A percentile compares a stretch with the other conserved stretches of the same genome.
These are phyloP conservation scores for Ptychobarbus kaznakovi DNA, from an alignment of 2,797 vertebrate genomes.

Conservation along the genomic window DNA sequence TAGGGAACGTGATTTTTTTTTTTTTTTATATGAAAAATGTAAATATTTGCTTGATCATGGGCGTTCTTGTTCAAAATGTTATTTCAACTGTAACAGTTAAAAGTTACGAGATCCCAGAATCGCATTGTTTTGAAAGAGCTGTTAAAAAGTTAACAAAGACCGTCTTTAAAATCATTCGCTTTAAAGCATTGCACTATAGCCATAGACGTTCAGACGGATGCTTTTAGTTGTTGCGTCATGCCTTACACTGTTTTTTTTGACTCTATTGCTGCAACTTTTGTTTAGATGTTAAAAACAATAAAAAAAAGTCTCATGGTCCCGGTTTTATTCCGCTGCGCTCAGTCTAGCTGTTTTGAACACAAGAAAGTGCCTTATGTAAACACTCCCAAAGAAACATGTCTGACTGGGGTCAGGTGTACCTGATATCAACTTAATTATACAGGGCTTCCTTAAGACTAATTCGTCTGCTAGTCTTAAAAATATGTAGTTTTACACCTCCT, in stretches of 20 bases:
- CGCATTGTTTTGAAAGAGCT: not conserved
- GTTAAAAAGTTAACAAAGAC: not conserved
- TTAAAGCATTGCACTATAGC: not conserved
- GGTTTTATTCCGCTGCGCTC: not conserved
- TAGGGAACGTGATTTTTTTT: not conserved
- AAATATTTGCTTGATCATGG: not conserved
- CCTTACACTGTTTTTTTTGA: not conserved
- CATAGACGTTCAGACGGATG: not conserved
- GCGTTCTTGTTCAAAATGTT: not conserved
- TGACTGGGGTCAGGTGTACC: conserved; percentile 14
- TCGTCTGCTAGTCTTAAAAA: conserved; percentile 4
- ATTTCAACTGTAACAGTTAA: not conserved
- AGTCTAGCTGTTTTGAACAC: not conserved
- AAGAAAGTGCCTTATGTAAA: not conserved
- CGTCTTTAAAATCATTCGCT: not conserved
- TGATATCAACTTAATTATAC: conserved; percentile 16
- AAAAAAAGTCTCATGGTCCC: not conserved
- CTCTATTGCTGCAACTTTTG: not conserved
- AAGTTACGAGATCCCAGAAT: not conserved
- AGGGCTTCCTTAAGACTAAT: conserved; percentile 4
- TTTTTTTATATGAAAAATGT: too few species aligned
- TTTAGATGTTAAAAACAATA: not conserved
- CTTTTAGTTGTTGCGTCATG: not conserved
- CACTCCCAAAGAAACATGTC: conserved; percentile 1
- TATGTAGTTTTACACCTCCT: conserved; percentile 12